phyloP scores from a whole-genome alignment of 2,888 invertebrate genomes.

The Drosophila austrosaltans region DNA sequence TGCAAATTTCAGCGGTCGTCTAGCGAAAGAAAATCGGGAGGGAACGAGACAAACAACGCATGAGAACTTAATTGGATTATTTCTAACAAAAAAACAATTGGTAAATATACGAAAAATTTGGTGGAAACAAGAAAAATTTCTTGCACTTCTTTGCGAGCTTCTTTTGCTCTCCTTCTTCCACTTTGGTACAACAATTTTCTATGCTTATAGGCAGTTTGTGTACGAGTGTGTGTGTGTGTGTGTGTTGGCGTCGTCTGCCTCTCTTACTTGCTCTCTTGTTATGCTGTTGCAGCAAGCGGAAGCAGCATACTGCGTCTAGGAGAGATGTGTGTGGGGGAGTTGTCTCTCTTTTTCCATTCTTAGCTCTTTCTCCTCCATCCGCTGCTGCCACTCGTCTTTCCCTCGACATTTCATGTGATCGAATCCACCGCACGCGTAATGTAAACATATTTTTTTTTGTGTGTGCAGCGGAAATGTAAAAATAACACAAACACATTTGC shows the following conservation, averaged over 20 bases:
- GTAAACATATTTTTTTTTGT: conserved; percentile 59
- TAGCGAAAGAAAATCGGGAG: not conserved
- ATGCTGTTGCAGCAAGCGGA: no score
- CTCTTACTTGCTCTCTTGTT: conserved; percentile 26
- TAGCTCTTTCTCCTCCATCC: no score
- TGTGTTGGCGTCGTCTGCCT: conserved; percentile 28
- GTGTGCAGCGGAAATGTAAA: conserved; percentile 77
- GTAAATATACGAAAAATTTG: conserved; percentile 54
- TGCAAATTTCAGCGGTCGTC: conserved; percentile 51
- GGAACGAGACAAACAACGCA: conserved; percentile 43
- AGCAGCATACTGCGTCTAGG: no score
- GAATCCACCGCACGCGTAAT: conserved; percentile 39
- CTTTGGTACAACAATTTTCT: conserved; percentile 52
- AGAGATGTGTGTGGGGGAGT: no score
- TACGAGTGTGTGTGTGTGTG: conserved; percentile 29
- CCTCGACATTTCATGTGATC: conserved; percentile 30
- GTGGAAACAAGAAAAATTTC: conserved; percentile 30
- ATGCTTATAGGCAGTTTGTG: conserved; percentile 10
- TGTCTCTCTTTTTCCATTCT: no score
- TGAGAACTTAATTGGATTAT: conserved; percentile 63
- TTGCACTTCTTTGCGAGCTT: not conserved
- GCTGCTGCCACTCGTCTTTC: not conserved
- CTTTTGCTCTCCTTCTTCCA: conserved; percentile 39
- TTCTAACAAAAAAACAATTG: conserved; percentile 41
- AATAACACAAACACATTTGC: conserved; percentile 72